Evolutionary conservation across 2,888 invertebrate species (phyloP), one percentile per base, ranked within the genome.

Genomic region (Drosophila demipolita): DNA sequence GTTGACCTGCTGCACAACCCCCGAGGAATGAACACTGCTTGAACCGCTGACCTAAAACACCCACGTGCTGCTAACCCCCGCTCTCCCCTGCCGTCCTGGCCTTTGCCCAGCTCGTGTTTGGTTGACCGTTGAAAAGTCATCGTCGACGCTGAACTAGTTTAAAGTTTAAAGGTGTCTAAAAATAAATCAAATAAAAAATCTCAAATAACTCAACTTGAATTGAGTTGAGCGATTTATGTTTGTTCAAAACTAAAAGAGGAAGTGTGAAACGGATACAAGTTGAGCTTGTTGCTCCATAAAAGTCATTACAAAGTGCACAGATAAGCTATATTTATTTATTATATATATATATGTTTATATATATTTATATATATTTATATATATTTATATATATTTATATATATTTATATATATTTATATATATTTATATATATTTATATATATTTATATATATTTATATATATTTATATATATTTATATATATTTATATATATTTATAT

Each of bases 161-260:
- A 60, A 78, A 80, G 66, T 78, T 78, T 81, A 77, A 78, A 78
- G 77, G 77, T 76, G 77, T 61, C 36, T 55, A n/a, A 58, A 73
- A 29, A 29, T 29, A 29, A 29, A 29, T 29, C 53, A 38, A 55
- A 45, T 15, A 45, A 45, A 45, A 42, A 45, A 45, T 55, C 12
- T 8, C 9, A 38, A n/a, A 49, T 15, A 54, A 58, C 64, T 64
- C 61, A 77, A 75, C 65, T 66, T 50, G 73, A 66, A 66, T 62
- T 52, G 78, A 64, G 75, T 66, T 75, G 70, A 66, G 66, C 53
- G 68, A 73, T 68, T 73, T 68, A 50, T 59, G 60, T 65, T 59
- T 23, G 54, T 62, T 78, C 49, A 26, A 26, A 72, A 78, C 58
- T 69, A 26, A 35, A 53, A 42, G 61, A 50, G 36, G 38, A 50